These are phyloP conservation scores for Mormyrus iriodes DNA, from an alignment of 2,113 vertebrate genomes.

Conservation along the genomic window DNA sequence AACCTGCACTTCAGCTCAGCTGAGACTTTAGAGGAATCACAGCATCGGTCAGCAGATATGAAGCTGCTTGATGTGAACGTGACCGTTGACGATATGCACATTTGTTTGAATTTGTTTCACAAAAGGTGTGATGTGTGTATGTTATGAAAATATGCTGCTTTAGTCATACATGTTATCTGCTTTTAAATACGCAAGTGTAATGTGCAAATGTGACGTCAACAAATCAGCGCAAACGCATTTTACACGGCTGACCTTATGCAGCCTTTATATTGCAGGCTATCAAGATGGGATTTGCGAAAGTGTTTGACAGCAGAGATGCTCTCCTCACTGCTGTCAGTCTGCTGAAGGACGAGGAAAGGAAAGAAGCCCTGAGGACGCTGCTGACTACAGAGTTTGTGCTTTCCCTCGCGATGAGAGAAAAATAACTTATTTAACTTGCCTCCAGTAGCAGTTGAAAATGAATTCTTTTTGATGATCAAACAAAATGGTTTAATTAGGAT, in stretches of 20 bases:
- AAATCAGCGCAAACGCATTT: not conserved
- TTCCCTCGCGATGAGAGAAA: not conserved
- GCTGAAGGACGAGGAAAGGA: not conserved
- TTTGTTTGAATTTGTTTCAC: too few species aligned
- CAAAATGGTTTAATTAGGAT: not conserved
- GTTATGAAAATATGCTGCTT: not conserved
- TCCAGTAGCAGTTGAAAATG: not conserved
- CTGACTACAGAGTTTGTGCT: not conserved
- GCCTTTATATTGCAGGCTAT: not conserved
- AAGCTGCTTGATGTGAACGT: too few species aligned
- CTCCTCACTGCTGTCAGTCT: not conserved
- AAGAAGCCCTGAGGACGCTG: not conserved
- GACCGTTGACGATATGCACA: too few species aligned
- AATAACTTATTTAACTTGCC: not conserved
- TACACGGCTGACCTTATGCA: not conserved
- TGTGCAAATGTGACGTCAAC: not conserved
- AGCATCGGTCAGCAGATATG: not conserved
- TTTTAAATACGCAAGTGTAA: not conserved
- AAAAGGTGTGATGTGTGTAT: not conserved
- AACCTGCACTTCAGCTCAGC: too few species aligned
- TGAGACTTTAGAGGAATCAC: too few species aligned
- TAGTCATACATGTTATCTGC: not conserved
- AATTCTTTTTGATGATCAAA: not conserved
- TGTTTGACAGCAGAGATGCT: not conserved
- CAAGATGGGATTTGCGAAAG: too few species aligned